Evolutionary conservation across 2,888 invertebrate species (phyloP).

Genomic region (Azorinus chamasolen): DNA sequence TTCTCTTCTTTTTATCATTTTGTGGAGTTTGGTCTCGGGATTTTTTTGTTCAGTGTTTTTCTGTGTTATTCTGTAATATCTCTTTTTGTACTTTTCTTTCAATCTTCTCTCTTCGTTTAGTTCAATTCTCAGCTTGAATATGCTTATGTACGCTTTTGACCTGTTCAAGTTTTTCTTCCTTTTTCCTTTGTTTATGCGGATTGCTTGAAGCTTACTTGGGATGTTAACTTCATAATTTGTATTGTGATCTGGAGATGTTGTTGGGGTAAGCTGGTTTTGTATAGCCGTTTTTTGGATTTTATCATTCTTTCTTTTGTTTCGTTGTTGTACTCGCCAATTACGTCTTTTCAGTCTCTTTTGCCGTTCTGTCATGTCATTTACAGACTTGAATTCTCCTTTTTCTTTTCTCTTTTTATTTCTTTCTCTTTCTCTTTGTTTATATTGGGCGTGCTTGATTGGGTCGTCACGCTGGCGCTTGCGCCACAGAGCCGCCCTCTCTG

Average conservation of each 20-base stretch:
- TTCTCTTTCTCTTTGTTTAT: conserved; percentile 23
- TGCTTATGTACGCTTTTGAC: conserved; percentile 12
- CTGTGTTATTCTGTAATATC: conserved; percentile 9
- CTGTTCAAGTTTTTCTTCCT: conserved; percentile 12
- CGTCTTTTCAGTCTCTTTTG: conserved; percentile 9
- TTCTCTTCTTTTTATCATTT: conserved; percentile 11
- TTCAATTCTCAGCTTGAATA: conserved; percentile 17
- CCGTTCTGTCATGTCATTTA: conserved; percentile 1
- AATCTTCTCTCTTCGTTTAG: conserved; percentile 14
- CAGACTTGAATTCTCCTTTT: conserved; percentile 4
- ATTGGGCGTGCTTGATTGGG: conserved; percentile 9
- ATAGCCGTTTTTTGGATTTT: conserved; percentile 2
- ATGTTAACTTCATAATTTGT: no score
- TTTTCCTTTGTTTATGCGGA: conserved; percentile 6
- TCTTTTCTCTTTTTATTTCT: no score
- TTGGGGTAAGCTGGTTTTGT: conserved; percentile 5
- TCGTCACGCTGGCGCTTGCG: conserved; percentile 30
- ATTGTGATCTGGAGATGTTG: conserved; percentile 1
- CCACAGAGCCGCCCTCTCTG: conserved; percentile 36
- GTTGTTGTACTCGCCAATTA: conserved; percentile 13
- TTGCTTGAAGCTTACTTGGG: no score
- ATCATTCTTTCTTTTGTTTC: conserved; percentile 11
- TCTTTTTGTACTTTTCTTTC: conserved; percentile 27
- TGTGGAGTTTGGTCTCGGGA: neutral
- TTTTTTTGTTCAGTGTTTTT: conserved; percentile 6